A percentile compares a stretch with the other conserved stretches of the same genome.
phyloP scores from a whole-genome alignment of 2,113 vertebrate genomes.

The Halcyon senegalensis region DNA sequence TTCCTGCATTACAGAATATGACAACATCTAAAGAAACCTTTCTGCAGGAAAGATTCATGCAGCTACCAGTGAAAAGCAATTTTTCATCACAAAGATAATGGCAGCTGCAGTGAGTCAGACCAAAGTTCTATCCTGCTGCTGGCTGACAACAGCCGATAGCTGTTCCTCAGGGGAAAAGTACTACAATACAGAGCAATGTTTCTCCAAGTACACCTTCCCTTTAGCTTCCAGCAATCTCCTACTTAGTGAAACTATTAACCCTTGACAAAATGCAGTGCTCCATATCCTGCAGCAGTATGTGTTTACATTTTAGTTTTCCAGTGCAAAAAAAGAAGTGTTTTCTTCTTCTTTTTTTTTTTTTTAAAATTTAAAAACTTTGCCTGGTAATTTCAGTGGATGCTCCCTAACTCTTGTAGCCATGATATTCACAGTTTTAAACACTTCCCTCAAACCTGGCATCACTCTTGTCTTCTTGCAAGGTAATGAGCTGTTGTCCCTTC shows the following conservation, averaged over 20 bases:
- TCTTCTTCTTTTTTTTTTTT: neutral
- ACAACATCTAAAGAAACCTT: neutral
- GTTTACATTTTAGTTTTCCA: neutral
- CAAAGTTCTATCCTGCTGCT: neutral
- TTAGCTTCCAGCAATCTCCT: neutral
- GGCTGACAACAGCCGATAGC: neutral
- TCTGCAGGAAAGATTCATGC: neutral
- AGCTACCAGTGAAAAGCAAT: neutral
- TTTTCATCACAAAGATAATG: neutral
- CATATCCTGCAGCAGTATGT: neutral
- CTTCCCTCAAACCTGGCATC: neutral
- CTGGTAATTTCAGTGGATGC: neutral
- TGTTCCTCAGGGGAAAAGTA: neutral
- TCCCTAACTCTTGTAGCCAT: neutral
- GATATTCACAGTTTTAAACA: neutral
- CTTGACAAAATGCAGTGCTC: neutral
- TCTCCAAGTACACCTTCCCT: neutral
- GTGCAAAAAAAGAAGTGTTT: neutral
- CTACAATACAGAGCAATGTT: neutral
- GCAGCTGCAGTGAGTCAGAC: neutral
- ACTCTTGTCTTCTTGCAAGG: neutral
- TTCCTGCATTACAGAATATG: neutral
- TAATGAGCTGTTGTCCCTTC: neutral
- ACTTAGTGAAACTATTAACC: neutral
- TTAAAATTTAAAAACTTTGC: neutral